Evolutionary conservation across 1,140 invertebrate genomes (phyloP), one percentile per base, ranked within the genome.

Genomic region (Apocrypta bakeri): DNA sequence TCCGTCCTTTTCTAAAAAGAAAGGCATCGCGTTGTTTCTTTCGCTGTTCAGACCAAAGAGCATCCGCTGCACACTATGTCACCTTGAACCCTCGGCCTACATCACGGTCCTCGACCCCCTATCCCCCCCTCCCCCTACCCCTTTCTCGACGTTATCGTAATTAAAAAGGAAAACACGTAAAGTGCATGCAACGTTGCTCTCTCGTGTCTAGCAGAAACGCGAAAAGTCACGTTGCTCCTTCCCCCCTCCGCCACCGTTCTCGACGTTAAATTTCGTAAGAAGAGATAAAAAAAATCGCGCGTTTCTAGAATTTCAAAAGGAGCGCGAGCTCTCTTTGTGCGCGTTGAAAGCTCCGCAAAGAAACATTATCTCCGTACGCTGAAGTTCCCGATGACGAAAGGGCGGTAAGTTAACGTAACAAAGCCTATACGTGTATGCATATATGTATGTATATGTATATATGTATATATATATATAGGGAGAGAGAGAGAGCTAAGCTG

Each of bases 41-140:
- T 63, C 61, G 9, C 63, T 0, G 63, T 11, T 14, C 61, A 69
- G 66, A 68, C 21, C 66, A 71, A 71, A 79, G 42, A 79, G 78
- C 68, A 72, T 79, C 66, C 9, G 56, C 25, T 76, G 33, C 33
- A 48, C 81, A 82, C 40, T 40, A 66, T 74, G 76, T 83, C 81
- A 83, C 76, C 81, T 83, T 83, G 76, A 83, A 79, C 81, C 72
- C 69, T 79, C 69, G 81, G 71, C 69, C 81, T 79, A 79, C 56
- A 79, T 83, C 2, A 8, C 37, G 81, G 68, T 83, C 66, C 33
- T 72, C 48, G 74, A 82, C 81, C 76, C 63, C 31, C 42, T 29
- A 69, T 66, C 69, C 29, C 27, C 17, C 1, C 17, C 1, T n/a
- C 3, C 17, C 0, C 17, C 1, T n/a, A 17, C 14, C 17, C 8